Percentiles rank a stretch among this genome's conserved stretches.
Evolutionary conservation across 35 echinoderm and acorn worm species (phyloP).

Genomic region (Heliocidaris erythrogramma): DNA sequence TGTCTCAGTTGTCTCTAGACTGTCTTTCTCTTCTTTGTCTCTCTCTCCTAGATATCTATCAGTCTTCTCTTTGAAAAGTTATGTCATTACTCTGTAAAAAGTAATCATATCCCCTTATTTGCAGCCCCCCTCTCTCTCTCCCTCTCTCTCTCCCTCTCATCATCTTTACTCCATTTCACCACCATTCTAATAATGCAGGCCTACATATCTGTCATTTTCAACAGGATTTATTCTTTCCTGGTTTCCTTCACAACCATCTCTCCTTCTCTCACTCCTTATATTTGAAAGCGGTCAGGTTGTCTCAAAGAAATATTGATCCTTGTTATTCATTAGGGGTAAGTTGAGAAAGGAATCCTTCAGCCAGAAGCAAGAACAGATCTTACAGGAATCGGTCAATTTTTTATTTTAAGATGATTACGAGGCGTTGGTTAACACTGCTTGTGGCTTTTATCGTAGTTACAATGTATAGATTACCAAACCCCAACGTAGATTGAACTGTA

Average conservation of each 20-base stretch:
- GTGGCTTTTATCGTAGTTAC: not conserved
- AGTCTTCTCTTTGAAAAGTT: no score
- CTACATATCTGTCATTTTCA: no score
- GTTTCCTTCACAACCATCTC: no score
- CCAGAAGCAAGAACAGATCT: not conserved
- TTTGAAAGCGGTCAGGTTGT: not conserved
- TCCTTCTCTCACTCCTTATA: not conserved
- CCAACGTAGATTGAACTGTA: not conserved
- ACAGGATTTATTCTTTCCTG: no score
- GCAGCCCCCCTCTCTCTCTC: no score
- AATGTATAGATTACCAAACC: not conserved
- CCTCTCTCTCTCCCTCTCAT: no score
- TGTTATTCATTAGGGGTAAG: not conserved
- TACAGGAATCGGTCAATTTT: not conserved
- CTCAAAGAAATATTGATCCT: conserved; percentile 11
- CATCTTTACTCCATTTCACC: no score
- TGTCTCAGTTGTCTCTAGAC: no score
- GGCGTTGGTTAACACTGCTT: not conserved
- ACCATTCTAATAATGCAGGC: no score
- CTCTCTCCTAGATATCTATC: no score
- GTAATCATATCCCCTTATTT: no score
- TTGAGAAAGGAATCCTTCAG: not conserved
- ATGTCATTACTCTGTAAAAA: no score
- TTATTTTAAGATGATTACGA: not conserved
- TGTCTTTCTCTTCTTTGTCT: not conserved